These are phyloP conservation scores for Philantomba maxwellii DNA, from an alignment of 2,113 vertebrate species.

Conservation along the genomic window DNA sequence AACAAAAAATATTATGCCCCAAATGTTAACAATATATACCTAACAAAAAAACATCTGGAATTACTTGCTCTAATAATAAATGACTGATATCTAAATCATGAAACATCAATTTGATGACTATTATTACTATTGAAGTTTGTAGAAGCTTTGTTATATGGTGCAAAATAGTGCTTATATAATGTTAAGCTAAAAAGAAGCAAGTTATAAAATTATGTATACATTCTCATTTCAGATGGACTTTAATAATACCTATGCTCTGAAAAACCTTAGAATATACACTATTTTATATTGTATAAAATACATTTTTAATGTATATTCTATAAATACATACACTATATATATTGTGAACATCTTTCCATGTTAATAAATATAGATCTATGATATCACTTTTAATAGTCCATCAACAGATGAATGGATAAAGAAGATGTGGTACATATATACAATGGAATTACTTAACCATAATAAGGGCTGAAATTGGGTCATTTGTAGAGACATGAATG, in stretches of 20 bases:
- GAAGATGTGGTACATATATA: background rate
- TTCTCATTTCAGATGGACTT: background rate
- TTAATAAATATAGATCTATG: background rate
- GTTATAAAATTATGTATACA: background rate
- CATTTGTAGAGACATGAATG: background rate
- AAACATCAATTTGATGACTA: background rate
- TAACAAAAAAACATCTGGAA: background rate
- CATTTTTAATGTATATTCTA: background rate
- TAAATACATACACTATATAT: background rate
- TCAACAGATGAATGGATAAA: background rate
- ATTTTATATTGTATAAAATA: background rate
- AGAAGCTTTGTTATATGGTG: background rate
- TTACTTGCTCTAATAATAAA: background rate
- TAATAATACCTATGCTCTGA: background rate
- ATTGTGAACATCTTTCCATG: background rate
- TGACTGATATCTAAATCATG: background rate
- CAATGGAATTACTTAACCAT: background rate
- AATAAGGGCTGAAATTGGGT: background rate
- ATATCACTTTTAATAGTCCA: background rate
- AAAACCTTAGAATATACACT: background rate
- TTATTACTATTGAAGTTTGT: background rate
- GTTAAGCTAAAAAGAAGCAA: slow-evolving; percentile 6
- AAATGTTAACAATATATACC: background rate
- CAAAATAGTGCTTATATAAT: background rate
- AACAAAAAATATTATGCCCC: background rate